Evolutionary conservation across 2,113 vertebrate genomes (phyloP).

Genomic region (Saguinus imperator): DNA sequence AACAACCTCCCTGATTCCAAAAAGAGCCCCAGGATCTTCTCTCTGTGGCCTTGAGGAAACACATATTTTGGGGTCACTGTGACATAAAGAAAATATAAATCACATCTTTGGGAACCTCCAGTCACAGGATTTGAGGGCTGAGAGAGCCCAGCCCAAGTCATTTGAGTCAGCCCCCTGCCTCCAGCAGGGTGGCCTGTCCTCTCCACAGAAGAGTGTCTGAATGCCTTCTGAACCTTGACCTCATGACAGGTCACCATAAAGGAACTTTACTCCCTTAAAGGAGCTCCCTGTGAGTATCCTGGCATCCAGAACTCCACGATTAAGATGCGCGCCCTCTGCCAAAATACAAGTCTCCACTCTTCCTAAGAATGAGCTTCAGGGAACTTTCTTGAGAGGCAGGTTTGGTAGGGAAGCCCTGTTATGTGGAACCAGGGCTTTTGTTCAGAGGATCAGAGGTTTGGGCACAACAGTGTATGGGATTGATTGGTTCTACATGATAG

Average conservation of each 20-base stretch:
- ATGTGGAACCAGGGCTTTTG: background rate
- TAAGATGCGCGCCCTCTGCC: background rate
- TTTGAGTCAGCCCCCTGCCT: background rate
- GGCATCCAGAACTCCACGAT: background rate
- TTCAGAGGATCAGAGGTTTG: background rate
- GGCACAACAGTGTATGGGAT: background rate
- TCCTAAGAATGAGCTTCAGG: background rate
- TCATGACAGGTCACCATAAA: background rate
- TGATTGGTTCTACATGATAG: background rate
- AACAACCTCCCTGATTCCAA: background rate
- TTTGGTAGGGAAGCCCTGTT: background rate
- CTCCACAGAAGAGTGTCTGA: background rate
- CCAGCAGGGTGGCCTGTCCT: background rate
- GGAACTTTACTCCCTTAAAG: background rate
- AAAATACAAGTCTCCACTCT: background rate
- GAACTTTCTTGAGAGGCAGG: background rate
- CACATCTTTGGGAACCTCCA: background rate
- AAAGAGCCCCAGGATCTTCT: background rate
- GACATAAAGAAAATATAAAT: background rate
- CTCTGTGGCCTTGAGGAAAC: background rate
- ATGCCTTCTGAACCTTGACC: background rate
- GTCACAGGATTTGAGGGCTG: background rate
- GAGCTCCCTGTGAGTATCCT: too few relatives aligned
- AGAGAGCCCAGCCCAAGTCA: background rate
- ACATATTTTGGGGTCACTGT: background rate